A percentile compares a stretch with the other conserved stretches of the same genome.
Conservation (phyloP, 30 jellyfish, hydroid and myxozoan species). For the Hydra vulgaris region DNA sequence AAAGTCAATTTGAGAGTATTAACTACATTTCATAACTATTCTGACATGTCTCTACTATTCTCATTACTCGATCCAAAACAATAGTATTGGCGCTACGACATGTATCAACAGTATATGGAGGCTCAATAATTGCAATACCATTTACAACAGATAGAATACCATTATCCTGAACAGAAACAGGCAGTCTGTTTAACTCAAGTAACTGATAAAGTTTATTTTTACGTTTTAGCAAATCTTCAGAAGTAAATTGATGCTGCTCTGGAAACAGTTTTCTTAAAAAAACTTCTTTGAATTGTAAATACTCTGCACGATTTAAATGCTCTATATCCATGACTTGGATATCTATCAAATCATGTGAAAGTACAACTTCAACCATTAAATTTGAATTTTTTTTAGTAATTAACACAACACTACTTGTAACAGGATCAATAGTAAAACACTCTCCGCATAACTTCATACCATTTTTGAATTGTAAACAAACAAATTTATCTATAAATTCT, state of each 20-base stretch:
- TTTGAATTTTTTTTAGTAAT: neutral
- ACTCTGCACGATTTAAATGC: constrained; percentile 3
- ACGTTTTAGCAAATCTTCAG: constrained; percentile 8
- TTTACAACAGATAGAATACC: constrained; percentile 21
- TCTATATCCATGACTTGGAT: neutral
- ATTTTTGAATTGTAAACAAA: neutral
- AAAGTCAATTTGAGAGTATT: neutral
- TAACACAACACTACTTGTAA: constrained; percentile 9
- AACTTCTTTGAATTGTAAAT: neutral
- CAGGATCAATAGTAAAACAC: constrained; percentile 29
- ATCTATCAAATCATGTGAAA: constrained; percentile 4
- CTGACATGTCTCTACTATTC: constrained; percentile 26
- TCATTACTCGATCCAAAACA: constrained; percentile 27
- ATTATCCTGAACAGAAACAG: neutral
- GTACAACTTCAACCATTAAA: neutral
- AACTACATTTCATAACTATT: neutral
- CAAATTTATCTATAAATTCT: constrained; percentile 10
- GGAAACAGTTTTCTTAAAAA: neutral
- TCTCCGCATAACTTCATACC: constrained; percentile 9
- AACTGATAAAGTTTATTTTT: neutral
- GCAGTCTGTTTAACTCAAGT: constrained; percentile 19
- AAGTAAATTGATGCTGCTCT: neutral
- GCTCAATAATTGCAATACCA: constrained; percentile 24
- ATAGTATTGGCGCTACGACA: constrained; percentile 31
- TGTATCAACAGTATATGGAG: constrained; percentile 27